phyloP scores from a whole-genome alignment of 2,888 invertebrate genomes.

The Ichneumon xanthorius region DNA sequence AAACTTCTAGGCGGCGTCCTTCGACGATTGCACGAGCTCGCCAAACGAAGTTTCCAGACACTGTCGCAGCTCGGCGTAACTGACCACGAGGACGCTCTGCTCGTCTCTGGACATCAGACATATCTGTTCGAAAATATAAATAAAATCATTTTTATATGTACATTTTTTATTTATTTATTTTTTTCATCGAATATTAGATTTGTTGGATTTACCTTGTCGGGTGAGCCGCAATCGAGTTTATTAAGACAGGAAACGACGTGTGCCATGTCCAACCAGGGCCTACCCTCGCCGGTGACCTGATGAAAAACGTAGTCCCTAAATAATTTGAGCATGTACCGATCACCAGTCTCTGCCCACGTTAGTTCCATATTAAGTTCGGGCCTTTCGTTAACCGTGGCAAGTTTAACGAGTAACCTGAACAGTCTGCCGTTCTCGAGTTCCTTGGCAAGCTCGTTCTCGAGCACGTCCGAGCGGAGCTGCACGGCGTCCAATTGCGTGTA shows the following conservation, averaged over 20 bases:
- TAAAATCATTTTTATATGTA: slow-evolving; percentile 15
- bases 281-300: slow-evolving; percentile 95
- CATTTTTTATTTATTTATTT: neutral
- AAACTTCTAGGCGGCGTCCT: slow-evolving; percentile 76
- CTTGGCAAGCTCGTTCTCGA: slow-evolving; percentile 95
- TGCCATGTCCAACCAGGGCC: slow-evolving; percentile 98
- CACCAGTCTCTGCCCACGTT: slow-evolving; percentile 99
- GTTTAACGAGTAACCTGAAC: slow-evolving; percentile 95
- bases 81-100: slow-evolving; percentile 97
- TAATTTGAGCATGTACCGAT: slow-evolving; percentile 98
- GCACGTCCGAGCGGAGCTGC: slow-evolving; percentile 93
- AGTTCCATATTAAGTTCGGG: slow-evolving; percentile 98
- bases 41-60: slow-evolving; percentile 97
- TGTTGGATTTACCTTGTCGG: slow-evolving; percentile 88
- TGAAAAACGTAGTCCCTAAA: slow-evolving; percentile 99
- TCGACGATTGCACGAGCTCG: slow-evolving; percentile 89
- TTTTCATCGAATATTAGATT: neutral
- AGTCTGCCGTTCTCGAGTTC: slow-evolving; percentile 98
- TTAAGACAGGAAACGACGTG: slow-evolving; percentile 97
- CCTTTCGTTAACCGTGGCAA: slow-evolving; percentile 97
- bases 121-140: slow-evolving; percentile 87
- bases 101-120: slow-evolving; percentile 98
- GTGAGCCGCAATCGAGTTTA: slow-evolving; percentile 94
- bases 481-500: slow-evolving; percentile 97
- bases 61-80: slow-evolving; percentile 97